These are phyloP conservation scores for Apoda limacodes DNA, from an alignment of 2,888 invertebrate species.

Conservation along the genomic window DNA sequence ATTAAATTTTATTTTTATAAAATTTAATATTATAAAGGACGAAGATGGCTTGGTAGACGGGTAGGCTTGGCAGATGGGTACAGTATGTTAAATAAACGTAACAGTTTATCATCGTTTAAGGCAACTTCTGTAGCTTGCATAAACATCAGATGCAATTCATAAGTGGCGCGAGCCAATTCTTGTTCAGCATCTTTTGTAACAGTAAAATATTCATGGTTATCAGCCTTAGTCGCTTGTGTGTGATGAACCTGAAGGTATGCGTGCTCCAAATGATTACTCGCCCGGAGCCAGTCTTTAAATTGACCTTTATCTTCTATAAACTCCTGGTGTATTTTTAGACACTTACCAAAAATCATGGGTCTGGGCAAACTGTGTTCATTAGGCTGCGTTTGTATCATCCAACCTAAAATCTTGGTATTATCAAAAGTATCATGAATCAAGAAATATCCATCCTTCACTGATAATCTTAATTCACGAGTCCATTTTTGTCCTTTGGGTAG, in stretches of 20 bases:
- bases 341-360: too few species aligned
- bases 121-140: background rate
- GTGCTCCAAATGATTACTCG: background rate
- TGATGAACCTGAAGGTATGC: background rate
- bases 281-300: background rate
- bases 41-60: too few species aligned
- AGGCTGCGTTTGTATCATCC: slow-evolving; percentile 1
- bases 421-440: background rate
- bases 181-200: background rate
- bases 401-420: slow-evolving; percentile 1
- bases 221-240: background rate
- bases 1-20: too few species aligned
- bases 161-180: background rate
- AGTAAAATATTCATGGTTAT: background rate
- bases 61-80: too few species aligned
- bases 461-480: background rate
- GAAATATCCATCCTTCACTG: background rate
- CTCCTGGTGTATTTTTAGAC: background rate
- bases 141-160: slow-evolving; percentile 2
- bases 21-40: too few species aligned
- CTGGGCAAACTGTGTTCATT: background rate
- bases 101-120: background rate
- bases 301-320: background rate
- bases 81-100: too few species aligned
- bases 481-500: background rate